phyloP scores from a whole-genome alignment of 2,797 vertebrate species.

The Sphaeramia orbicularis region DNA sequence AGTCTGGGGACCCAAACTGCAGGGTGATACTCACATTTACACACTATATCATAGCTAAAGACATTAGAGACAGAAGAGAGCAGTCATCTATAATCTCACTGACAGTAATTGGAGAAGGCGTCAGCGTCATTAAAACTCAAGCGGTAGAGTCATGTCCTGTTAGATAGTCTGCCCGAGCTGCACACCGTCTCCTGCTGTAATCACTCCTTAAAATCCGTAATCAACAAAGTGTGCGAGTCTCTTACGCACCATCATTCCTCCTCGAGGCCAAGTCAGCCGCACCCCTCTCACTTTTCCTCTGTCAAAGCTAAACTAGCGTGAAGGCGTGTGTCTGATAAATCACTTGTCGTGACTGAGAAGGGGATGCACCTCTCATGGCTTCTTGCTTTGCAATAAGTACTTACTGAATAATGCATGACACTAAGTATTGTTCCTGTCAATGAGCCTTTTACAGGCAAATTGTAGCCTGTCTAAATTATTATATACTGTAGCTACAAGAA shows the following conservation, averaged over 20 bases:
- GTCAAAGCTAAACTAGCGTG: constrained; percentile 32
- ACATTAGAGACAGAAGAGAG: not conserved
- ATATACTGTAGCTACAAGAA: not conserved
- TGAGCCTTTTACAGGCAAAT: constrained; percentile 30
- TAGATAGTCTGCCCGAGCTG: constrained; percentile 26
- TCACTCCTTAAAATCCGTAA: constrained; percentile 39
- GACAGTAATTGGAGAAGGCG: constrained; percentile 9
- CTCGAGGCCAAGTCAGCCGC: constrained; percentile 39
- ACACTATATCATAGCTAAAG: not conserved
- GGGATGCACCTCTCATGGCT: constrained; percentile 24
- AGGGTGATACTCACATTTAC: not conserved
- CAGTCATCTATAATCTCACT: constrained; percentile 12
- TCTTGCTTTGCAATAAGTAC: constrained; percentile 18
- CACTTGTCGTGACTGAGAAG: constrained; percentile 46
- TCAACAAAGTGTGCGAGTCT: constrained; percentile 51
- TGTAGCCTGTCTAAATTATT: constrained; percentile 5
- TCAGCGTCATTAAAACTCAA: constrained; percentile 31
- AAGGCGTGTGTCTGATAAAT: constrained; percentile 46
- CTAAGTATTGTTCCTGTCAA: constrained; percentile 9
- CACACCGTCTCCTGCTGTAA: constrained; percentile 4
- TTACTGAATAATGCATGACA: constrained; percentile 28
- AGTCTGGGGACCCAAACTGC: not conserved
- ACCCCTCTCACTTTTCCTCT: constrained; percentile 41
- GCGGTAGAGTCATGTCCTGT: constrained; percentile 34
- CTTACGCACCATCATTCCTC: constrained; percentile 43